Conservation (phyloP, 2,888 invertebrate genomes). For the Drosophila ustulata region DNA sequence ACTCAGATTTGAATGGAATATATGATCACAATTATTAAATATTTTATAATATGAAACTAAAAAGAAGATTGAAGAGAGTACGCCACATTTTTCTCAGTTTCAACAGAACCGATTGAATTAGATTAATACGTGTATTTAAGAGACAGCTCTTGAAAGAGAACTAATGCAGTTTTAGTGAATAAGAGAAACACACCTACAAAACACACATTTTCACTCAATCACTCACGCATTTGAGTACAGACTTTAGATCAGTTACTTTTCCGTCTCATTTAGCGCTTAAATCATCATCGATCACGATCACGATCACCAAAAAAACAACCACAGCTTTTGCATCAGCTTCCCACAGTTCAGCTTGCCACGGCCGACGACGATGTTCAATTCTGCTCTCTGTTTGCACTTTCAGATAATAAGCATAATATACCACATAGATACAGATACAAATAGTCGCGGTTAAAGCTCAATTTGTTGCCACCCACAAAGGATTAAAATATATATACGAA, state of each 20-base stretch:
- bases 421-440: constrained; percentile 53
- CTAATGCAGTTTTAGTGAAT: background rate
- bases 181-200: background rate
- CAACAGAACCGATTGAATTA: background rate
- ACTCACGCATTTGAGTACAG: constrained; percentile 3
- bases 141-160: no score
- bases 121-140: background rate
- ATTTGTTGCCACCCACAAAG: constrained; percentile 1
- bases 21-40: background rate
- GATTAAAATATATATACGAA: constrained; percentile 17
- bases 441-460: constrained; percentile 48
- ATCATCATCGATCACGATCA: constrained; percentile 24
- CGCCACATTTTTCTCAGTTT: background rate
- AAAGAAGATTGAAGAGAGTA: background rate
- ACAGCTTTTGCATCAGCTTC: constrained; percentile 37
- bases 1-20: background rate
- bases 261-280: constrained; percentile 51
- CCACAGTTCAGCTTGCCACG: constrained; percentile 13
- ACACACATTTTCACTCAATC: background rate
- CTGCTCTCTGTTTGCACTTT: constrained; percentile 66
- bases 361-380: constrained; percentile 47
- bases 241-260: constrained; percentile 43
- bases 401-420: constrained; percentile 75
- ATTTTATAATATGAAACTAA: constrained; percentile 11
- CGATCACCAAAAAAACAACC: constrained; percentile 26